Evolutionary conservation across 2,888 invertebrate species (phyloP), one percentile per base, ranked within the genome.

Genomic region (Latrodectus elegans): DNA sequence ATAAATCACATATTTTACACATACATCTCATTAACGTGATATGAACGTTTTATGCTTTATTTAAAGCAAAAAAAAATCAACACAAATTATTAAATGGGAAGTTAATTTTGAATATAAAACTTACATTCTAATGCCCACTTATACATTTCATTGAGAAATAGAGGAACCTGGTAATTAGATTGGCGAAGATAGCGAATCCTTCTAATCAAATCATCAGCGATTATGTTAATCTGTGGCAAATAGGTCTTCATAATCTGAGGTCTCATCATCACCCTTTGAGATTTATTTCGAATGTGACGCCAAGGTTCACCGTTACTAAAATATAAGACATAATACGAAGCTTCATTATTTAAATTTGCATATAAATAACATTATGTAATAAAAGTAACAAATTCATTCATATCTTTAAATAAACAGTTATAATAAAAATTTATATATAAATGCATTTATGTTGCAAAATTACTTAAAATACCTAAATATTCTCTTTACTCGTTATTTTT

Each of bases 121-220:
- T 94, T 92, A 96, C 97, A 97, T 93, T 98, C 97, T 17, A 98
- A 92, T 0, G 97, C 96, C 98, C 98, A 98, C 91, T 96, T 95
- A 92, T 96, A 96, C 85, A 97, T 95, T 92, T 97, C 97, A 91
- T 96, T 97, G 91, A 96, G 95, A 91, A 97, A 97, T 92, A 96
- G 95, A 0, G 96, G 96, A 91, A 97, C 93, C 92, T 96, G 96
- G n/a, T 76, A 67, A 51, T 88, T 65, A 4, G 88, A 64, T 55
- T 77, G 77, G 76, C 89, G 83, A 17, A 90, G 75, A 0, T 89
- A 86, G 15, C 90, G 85, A n/a, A 93, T 90, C 80, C 91, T 91
- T 6, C 94, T 91, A 15, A 96, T 93, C 91, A 96, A 95, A 76
- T 95, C 94, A 82, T 94, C 93, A 0, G 95, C 95, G 0, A 96